These are phyloP conservation scores for Rhodeus uyekii DNA, from an alignment of 2,797 vertebrate species.

Conservation along the genomic window DNA sequence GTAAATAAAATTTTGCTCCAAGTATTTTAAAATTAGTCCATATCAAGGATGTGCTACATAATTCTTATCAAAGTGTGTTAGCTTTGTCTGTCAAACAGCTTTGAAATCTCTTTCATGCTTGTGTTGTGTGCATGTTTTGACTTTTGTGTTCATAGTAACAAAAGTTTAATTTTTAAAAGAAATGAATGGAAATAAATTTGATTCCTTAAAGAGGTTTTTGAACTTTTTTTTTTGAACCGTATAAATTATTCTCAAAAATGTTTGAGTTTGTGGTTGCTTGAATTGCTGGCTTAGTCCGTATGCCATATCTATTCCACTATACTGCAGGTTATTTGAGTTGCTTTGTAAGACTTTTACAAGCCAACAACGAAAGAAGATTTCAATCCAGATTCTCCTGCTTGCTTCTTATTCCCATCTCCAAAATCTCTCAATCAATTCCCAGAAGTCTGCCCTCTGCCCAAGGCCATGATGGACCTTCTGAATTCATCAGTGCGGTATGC, in stretches of 20 bases:
- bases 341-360: constrained; percentile 6
- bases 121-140: not conserved
- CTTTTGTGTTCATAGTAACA: not conserved
- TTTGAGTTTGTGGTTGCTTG: constrained; percentile 4
- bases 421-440: constrained; percentile 47
- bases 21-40: no score
- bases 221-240: no score
- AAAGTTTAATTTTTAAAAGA: no score
- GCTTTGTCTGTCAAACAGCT: not conserved
- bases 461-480: constrained; percentile 31
- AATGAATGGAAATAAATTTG: no score
- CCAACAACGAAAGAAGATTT: constrained; percentile 13
- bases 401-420: constrained; percentile 29
- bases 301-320: not conserved
- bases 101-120: not conserved
- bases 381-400: constrained; percentile 25
- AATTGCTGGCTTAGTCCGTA: not conserved
- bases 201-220: not conserved
- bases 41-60: no score
- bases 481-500: constrained; percentile 39
- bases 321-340: not conserved
- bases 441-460: constrained; percentile 40
- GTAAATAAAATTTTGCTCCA: no score
- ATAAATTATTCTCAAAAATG: not conserved
- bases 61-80: not conserved